Base-by-base conservation (phyloP, 64 coral and sea anemone genomes). In the Actinia equina region DNA sequence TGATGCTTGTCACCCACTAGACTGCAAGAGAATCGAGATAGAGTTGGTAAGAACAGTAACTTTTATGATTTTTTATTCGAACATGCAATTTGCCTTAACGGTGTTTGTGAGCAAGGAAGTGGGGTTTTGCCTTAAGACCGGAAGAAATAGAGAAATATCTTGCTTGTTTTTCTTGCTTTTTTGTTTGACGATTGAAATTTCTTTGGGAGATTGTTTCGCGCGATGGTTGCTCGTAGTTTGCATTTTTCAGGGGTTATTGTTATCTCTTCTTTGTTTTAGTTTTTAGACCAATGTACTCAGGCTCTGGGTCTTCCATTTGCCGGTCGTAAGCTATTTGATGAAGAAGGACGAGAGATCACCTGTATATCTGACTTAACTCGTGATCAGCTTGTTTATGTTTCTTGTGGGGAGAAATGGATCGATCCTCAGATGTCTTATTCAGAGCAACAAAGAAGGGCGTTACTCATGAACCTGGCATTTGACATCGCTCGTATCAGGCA, bases 401-500 rank as follows among this genome's bases (percentile, higher is more conserved):
- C 97, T 15, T 95, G 97, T 30, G 97, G 93, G 0, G 97, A 99
- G 77, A 77, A 93, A 16, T 99, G 97, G 97, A 95, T 83, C 19
- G 93, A 99, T 83, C 91, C 88, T 42, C 91, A 99, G 70, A 57
- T 93, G 12, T 95, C 97, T 18, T 84, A 99, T 77, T 95, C 97
- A 13, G 97, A 99, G 69, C 97, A 99, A 11, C 93, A 99, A 65
- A 88, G 93, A 55, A 86, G 93, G 44, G 85, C 90, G 2, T 88
- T 99, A 30, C 85, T 99, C 30, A 95, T 84, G 0, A 99, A 99
- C 57, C 88, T 99, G 8, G 93, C 97, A 6, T 88, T 93, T 43
- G 97, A 99, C 88, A 91, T 99, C 67, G 91, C 90, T 16, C 93
- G 85, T 41, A 93, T 99, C 41, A 92, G 97, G n/a, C 93, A 95